Base-by-base conservation (phyloP, 2,888 invertebrate species). In the Scotopteryx bipunctaria region DNA sequence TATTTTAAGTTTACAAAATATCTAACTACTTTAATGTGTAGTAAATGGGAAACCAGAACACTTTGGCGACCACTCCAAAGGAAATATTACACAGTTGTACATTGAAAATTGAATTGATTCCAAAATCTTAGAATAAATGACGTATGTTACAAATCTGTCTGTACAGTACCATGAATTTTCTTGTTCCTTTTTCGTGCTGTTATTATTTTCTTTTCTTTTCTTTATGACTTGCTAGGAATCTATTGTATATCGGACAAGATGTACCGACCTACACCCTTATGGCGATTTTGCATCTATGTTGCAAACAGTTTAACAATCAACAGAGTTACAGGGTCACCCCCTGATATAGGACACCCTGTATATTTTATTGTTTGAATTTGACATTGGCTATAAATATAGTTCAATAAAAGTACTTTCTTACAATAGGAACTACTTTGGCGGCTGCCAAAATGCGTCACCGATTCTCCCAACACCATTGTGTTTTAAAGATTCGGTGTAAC, bases 391-490 rank as follows among this genome's bases (percentile, higher is more conserved):
- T 50, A 53, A 51, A 52, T 38, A 48, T 31, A 46, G 38, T n/a
- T 27, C 45, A 43, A 43, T 35, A 11, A 48, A 51, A 49, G 41
- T 47, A 42, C 45, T 45, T 48, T 59, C 42, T 14, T 44, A 37
- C 41, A 36, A 53, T 57, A 45, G 54, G 50, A 52, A 58, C 41
- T 44, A 51, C 41, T 40, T 40, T 23, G 14, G 41, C 32, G 11
- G 41, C 17, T 61, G 59, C 55, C 61, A 59, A 54, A 57, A 33
- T 59, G 51, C 46, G 61, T 57, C 59, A 59, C 40, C 38, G 33
- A 27, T 35, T 43, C 44, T 33, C 35, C 32, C 38, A 35, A 35
- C 15, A 33, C 23, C 36, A 49, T 49, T 49, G 49, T 42, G 16
- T 36, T 13, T 19, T 19, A 19, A 47, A 37, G 31, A 17, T 36